Base-by-base conservation (phyloP, 2,113 vertebrate genomes). In the Paralichthys olivaceus region DNA sequence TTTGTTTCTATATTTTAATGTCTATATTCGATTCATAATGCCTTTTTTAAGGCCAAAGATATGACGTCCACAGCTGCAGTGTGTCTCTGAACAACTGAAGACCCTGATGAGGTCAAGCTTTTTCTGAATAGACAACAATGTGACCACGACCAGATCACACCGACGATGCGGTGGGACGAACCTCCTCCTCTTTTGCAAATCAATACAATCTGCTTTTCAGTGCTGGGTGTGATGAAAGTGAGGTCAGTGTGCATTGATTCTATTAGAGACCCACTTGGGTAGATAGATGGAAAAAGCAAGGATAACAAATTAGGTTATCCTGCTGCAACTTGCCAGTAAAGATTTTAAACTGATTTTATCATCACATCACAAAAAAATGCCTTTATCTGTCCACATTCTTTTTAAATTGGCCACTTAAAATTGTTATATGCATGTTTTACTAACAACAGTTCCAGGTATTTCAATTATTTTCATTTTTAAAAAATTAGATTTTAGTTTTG, bases 201-300 rank as follows among this genome's bases (percentile, higher is more conserved):
- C 71, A 65, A 78, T 65, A 43, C 45, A 64, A 43, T 58, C 61
- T 58, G 20, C 34, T 65, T 64, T 80, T 47, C 49, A 17, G 11
- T 69, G 53, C 60, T 63, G 34, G 62, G 54, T 59, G 37, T 49
- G 34, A 57, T 68, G 54, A 58, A 28, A 59, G 29, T 56, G 29
- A 62, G 37, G 66, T 78, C 47, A 75, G 19, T 13, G 29, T 51
- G 15, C 9, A 72, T 62, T 74, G 65, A 66, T 70, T 19, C 17
- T 23, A 74, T 51, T 51, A 71, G 51, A 55, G 69, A 65, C 22
- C 29, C 63, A 23, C 9, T 6, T 49, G 22, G 19, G 28, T 22
- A 11, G 22, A 45, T 23, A 23, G 20, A 47, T 77, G 17, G 32
- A n/a, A 68, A 56, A 47, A 4, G 29, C 9, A 55, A 11, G 12